These are phyloP conservation scores for Exaiptasia diaphana DNA, from an alignment of 64 coral and sea anemone genomes.

Conservation along the genomic window DNA sequence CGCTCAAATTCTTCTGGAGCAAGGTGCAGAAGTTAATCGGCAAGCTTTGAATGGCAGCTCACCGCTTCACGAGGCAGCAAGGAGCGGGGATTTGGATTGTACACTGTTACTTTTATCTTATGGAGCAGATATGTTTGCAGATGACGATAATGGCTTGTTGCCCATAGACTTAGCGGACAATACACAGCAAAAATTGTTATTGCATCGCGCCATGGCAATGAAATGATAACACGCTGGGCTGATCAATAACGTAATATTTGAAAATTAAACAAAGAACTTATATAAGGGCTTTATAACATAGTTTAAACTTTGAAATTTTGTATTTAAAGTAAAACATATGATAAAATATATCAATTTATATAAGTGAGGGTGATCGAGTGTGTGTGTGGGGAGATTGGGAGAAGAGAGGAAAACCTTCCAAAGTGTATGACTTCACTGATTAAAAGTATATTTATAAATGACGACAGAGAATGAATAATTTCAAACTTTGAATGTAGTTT, in stretches of 20 bases:
- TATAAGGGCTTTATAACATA: too few species aligned
- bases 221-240: constrained; percentile 32
- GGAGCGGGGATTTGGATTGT: constrained; percentile 36
- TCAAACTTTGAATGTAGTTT: too few species aligned
- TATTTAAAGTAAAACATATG: too few species aligned
- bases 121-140: constrained; percentile 77
- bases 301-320: too few species aligned
- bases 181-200: constrained; percentile 28
- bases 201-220: constrained; percentile 62
- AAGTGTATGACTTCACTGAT: too few species aligned
- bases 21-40: constrained; percentile 81
- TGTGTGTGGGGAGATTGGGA: too few species aligned
- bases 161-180: constrained; percentile 62
- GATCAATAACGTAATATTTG: neutral
- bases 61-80: constrained; percentile 72
- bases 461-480: too few species aligned
- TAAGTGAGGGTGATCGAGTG: too few species aligned
- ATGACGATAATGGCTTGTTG: constrained; percentile 67
- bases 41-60: constrained; percentile 79
- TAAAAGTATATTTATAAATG: too few species aligned
- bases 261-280: too few species aligned
- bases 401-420: too few species aligned
- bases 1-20: constrained; percentile 45
- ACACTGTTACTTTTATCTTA: constrained; percentile 56
- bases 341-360: too few species aligned